These are phyloP conservation scores for Agonopterix heracliana DNA, from an alignment of 2,888 invertebrate species.

Conservation along the genomic window DNA sequence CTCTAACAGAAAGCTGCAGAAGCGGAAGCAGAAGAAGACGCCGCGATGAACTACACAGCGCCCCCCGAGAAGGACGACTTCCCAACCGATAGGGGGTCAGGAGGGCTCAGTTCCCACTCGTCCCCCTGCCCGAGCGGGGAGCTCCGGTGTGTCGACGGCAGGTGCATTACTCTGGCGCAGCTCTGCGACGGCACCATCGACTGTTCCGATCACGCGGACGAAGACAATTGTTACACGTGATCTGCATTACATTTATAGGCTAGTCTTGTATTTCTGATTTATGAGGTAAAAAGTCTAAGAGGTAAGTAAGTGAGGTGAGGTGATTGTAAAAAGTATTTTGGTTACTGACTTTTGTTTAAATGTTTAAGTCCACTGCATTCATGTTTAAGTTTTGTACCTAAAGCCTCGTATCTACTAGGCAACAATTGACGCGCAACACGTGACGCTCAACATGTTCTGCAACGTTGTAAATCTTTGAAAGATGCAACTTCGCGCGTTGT, in stretches of 20 bases:
- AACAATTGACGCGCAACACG: too few relatives aligned
- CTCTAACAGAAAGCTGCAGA: conserved; percentile 42
- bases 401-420: too few relatives aligned
- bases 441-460: too few relatives aligned
- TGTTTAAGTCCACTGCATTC: too few relatives aligned
- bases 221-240: conserved; percentile 78
- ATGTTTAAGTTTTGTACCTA: too few relatives aligned
- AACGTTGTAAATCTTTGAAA: too few relatives aligned
- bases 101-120: conserved; percentile 47
- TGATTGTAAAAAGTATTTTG: too few relatives aligned
- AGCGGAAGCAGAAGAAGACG: conserved; percentile 23
- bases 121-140: conserved; percentile 73
- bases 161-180: conserved; percentile 78
- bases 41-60: background rate
- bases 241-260: background rate
- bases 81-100: background rate
- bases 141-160: conserved; percentile 78
- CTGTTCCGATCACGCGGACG: conserved; percentile 80
- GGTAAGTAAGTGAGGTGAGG: too few relatives aligned
- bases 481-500: too few relatives aligned
- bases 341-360: too few relatives aligned
- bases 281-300: too few relatives aligned
- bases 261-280: too few relatives aligned
- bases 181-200: conserved; percentile 78
- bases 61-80: conserved; percentile 18